A percentile compares a stretch with the other conserved stretches of the same genome.
Evolutionary conservation across 2,888 invertebrate species (phyloP).

Genomic region (Fragum whitleyi): DNA sequence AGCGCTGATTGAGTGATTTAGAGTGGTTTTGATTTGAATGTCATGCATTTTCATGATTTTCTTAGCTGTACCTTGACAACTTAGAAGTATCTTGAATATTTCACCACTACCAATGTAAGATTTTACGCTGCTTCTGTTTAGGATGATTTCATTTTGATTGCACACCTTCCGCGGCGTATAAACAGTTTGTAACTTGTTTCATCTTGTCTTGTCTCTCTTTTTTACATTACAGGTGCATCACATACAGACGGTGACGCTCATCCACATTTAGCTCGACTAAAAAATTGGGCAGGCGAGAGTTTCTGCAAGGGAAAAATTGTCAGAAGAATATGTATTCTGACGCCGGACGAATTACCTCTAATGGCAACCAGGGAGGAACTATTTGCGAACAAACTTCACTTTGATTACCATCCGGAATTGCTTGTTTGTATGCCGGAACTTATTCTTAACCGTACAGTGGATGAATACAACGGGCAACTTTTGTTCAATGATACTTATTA

Average conservation of each 20-base stretch:
- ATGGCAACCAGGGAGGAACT: constrained; percentile 75
- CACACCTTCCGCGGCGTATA: too few relatives aligned
- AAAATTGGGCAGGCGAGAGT: constrained; percentile 77
- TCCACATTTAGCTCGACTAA: constrained; percentile 65
- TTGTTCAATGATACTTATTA: constrained; percentile 50
- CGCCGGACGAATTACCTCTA: constrained; percentile 78
- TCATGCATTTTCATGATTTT: too few relatives aligned
- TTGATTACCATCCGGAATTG: constrained; percentile 74
- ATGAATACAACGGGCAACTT: constrained; percentile 59
- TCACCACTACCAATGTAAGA: too few relatives aligned
- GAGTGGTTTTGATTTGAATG: too few relatives aligned
- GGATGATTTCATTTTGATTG: too few relatives aligned
- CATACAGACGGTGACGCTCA: neutral
- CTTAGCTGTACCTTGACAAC: too few relatives aligned
- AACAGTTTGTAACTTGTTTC: too few relatives aligned
- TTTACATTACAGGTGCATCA: neutral
- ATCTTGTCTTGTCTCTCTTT: too few relatives aligned
- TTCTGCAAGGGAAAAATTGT: constrained; percentile 77
- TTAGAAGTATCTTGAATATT: too few relatives aligned
- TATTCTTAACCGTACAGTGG: constrained; percentile 68
- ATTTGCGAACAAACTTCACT: constrained; percentile 83
- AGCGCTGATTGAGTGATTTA: too few relatives aligned
- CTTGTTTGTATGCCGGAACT: constrained; percentile 78
- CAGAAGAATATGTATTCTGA: constrained; percentile 79
- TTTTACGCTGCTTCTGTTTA: too few relatives aligned